Percentiles rank a stretch among this genome's conserved stretches.
These are phyloP conservation scores for Apteryx owenii DNA, from an alignment of 2,113 vertebrate genomes.

Conservation along the genomic window DNA sequence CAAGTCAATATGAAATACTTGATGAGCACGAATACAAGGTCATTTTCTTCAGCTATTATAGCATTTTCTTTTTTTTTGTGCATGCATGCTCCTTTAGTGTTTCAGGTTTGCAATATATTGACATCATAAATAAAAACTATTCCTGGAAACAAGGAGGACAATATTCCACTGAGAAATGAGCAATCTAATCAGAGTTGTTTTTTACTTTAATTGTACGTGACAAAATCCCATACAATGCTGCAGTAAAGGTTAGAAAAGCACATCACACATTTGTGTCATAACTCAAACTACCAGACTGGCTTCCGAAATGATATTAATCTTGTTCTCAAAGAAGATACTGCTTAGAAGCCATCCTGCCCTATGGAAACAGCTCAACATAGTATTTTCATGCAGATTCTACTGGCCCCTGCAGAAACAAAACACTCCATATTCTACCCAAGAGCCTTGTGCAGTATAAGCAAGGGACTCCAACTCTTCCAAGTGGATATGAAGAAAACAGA, in stretches of 20 bases:
- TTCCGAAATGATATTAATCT: conserved; percentile 51
- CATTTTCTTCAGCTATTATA: conserved; percentile 18
- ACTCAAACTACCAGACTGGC: conserved; percentile 43
- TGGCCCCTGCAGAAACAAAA: not conserved
- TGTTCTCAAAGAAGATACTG: not conserved
- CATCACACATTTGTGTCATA: conserved; percentile 62
- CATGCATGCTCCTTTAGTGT: not conserved
- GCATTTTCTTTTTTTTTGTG: conserved; percentile 26
- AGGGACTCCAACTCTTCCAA: not conserved
- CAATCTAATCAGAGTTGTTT: conserved; percentile 70
- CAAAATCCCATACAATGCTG: conserved; percentile 62
- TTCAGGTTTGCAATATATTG: conserved; percentile 32
- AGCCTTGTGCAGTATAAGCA: not conserved
- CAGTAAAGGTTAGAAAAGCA: conserved; percentile 70
- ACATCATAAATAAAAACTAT: conserved; percentile 63
- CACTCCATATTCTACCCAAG: not conserved
- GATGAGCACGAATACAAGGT: conserved; percentile 5
- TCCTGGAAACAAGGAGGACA: conserved; percentile 62
- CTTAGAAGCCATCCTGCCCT: not conserved
- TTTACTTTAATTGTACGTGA: conserved; percentile 69
- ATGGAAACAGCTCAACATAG: not conserved
- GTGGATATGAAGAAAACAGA: not conserved
- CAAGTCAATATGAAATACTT: conserved; percentile 34
- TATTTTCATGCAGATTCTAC: not conserved
- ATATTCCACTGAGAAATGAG: conserved; percentile 11